phyloP scores from a whole-genome alignment of 37 sponge, comb jelly and placozoan species.

The Aplysina aerophoba region DNA sequence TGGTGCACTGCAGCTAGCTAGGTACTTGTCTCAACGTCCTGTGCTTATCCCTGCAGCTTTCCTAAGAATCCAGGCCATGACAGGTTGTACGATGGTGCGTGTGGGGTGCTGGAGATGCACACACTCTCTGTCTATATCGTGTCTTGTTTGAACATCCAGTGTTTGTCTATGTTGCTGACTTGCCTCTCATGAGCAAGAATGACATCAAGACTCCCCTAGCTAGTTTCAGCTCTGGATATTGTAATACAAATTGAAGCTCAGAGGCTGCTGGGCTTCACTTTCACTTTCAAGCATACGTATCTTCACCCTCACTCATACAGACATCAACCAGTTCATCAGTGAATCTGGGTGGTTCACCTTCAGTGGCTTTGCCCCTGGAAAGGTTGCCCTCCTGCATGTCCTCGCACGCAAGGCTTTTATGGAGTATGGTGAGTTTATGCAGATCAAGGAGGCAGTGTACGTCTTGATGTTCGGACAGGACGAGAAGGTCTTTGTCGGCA shows the following conservation, averaged over 20 bases:
- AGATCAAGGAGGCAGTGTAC: slow-evolving; percentile 54
- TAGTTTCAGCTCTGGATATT: neutral
- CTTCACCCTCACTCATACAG: slow-evolving; percentile 9
- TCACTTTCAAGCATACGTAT: too few species aligned
- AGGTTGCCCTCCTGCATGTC: slow-evolving; percentile 59
- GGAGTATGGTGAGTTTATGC: slow-evolving; percentile 43
- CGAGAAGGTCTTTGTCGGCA: slow-evolving; percentile 80
- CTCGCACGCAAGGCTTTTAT: slow-evolving; percentile 64
- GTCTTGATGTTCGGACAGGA: slow-evolving; percentile 44
- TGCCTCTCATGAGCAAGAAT: too few species aligned
- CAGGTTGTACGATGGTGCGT: slow-evolving; percentile 67
- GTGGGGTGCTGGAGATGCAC: too few species aligned
- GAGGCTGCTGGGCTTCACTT: too few species aligned
- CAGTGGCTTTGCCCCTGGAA: slow-evolving; percentile 60
- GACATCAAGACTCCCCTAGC: too few species aligned
- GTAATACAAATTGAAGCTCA: too few species aligned
- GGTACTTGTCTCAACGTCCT: too few species aligned
- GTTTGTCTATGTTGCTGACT: too few species aligned
- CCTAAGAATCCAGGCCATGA: slow-evolving; percentile 48
- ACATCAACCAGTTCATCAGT: slow-evolving; percentile 66
- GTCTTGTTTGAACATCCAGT: too few species aligned
- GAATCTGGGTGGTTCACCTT: slow-evolving; percentile 77
- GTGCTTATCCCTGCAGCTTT: neutral
- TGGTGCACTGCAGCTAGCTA: too few species aligned
- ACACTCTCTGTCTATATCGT: too few species aligned